Evolutionary conservation across 2,797 vertebrate genomes (phyloP), one percentile per base, ranked within the genome.

Genomic region (Labroides dimidiatus): DNA sequence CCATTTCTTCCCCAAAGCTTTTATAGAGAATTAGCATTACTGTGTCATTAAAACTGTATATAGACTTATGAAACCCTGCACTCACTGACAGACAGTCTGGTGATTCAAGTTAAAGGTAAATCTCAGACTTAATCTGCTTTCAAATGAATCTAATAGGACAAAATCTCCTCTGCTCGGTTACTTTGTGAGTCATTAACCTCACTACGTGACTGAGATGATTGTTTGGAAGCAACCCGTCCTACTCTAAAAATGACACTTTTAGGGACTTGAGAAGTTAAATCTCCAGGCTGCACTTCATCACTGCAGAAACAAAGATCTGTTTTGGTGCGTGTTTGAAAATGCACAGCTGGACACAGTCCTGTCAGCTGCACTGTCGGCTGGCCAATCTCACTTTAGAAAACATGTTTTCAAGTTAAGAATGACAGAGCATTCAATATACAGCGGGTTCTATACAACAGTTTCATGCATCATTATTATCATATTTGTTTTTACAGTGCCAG

Each of bases 401-500:
- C 67, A 63, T 58, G 6, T 52, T 42, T n/a, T 48, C 6, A 54
- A 72, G 44, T 85, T 43, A 69, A 79, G 64, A 82, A 58, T 84
- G 6, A 82, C 71, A 84, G n/a, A n/a, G 53, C 79, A 74, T 78
- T 87, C 56, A 74, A 76, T 82, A 88, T 86, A 82, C 78, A 67
- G 75, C 69, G 48, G 80, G 51, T 61, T 79, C 62, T 78, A 67
- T 75, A 84, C 70, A 76, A 77, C 51, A 59, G 45, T 52, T 72
- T 76, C 87, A 88, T 90, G 90, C 88, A 82, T 84, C 76, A 62
- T 72, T 76, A 64, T n/a, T 78, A 54, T 64, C 65, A 41, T 72
- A 69, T 63, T 75, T 58, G 4, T 24, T 58, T 17, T 44, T n/a
- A n/a, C n/a, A n/a, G n/a, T n/a, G n/a, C n/a, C n/a, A n/a, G n/a